A percentile compares a stretch with the other conserved stretches of the same genome.
Evolutionary conservation across 2,113 vertebrate species (phyloP).

Genomic region (Bos javanicus): DNA sequence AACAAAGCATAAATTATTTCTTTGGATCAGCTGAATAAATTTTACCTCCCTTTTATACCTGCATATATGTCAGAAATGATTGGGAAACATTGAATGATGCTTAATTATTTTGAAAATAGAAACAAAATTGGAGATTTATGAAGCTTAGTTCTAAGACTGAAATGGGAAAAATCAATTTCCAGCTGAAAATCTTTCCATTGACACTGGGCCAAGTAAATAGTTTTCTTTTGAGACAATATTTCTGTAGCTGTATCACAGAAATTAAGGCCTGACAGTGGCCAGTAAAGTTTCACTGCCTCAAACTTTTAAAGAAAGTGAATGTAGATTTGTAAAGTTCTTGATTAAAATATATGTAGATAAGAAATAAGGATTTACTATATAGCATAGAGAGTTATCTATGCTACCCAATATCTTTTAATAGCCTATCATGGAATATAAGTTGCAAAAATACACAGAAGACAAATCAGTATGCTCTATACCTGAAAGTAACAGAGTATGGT

Average conservation of each 20-base stretch:
- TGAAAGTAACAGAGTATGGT: not conserved
- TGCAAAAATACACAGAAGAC: not conserved
- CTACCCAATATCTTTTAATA: not conserved
- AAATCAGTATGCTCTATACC: not conserved
- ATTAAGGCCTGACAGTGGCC: not conserved
- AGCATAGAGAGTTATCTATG: not conserved
- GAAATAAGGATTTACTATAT: not conserved
- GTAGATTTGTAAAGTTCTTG: not conserved
- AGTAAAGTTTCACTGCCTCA: not conserved
- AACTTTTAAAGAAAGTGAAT: not conserved
- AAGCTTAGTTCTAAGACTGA: conserved; percentile 20
- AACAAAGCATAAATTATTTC: not conserved
- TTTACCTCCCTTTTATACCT: not conserved
- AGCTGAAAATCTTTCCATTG: conserved; percentile 4
- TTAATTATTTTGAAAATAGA: conserved; percentile 42
- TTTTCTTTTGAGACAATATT: not conserved
- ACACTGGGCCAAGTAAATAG: not conserved
- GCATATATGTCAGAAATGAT: not conserved
- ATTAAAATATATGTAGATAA: not conserved
- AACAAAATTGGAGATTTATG: conserved; percentile 22
- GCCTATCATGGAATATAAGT: not conserved
- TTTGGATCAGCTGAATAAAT: not conserved
- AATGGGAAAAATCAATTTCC: conserved; percentile 48
- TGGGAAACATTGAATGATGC: not conserved
- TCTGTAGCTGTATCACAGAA: not conserved